These are phyloP conservation scores for Cheirogaleus medius DNA, from an alignment of 2,113 vertebrate species.

Conservation along the genomic window DNA sequence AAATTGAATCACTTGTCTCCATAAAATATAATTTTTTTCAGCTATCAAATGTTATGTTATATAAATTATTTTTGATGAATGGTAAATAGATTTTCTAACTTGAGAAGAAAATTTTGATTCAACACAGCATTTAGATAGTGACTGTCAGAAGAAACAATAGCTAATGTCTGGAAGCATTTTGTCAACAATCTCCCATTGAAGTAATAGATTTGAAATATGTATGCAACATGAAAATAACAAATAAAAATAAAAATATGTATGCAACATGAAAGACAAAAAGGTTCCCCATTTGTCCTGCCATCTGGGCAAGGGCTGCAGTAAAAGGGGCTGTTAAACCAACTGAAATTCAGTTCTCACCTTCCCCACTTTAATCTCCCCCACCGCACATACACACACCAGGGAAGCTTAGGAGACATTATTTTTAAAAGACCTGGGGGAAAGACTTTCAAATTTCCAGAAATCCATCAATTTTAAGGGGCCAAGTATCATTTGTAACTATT, in stretches of 20 bases:
- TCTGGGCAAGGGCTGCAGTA: background rate
- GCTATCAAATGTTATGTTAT: background rate
- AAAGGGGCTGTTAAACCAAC: background rate
- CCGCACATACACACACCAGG: background rate
- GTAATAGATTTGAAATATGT: background rate
- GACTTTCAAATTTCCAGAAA: background rate
- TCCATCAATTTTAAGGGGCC: background rate
- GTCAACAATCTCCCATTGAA: background rate
- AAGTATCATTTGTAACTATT: background rate
- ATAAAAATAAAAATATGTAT: background rate
- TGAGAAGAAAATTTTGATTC: background rate
- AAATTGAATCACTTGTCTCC: background rate
- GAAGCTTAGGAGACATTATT: background rate
- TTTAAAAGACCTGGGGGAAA: background rate
- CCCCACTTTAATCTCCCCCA: background rate
- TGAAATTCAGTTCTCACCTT: background rate
- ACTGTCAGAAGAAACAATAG: background rate
- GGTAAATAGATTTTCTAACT: background rate
- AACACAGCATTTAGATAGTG: background rate
- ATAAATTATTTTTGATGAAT: constrained; percentile 31
- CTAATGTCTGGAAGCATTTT: background rate
- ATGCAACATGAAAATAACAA: background rate
- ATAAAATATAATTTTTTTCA: background rate
- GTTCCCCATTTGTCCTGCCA: background rate
- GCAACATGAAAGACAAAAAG: background rate